A percentile compares a stretch with the other conserved stretches of the same genome.
Conservation (phyloP, 2,888 invertebrate genomes). For the Heliothis peltigera region DNA sequence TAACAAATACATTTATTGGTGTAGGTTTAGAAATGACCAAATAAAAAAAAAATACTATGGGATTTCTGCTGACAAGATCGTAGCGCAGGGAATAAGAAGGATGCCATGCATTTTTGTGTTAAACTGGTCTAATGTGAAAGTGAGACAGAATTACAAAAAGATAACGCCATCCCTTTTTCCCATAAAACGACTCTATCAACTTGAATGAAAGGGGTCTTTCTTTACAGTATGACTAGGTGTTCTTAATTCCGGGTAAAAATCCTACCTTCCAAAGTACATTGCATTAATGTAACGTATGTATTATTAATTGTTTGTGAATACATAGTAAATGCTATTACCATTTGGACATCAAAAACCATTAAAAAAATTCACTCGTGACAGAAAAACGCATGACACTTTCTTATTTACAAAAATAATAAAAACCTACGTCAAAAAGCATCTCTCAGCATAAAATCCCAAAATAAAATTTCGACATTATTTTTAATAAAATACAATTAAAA, state of each 20-base stretch:
- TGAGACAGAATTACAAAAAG: too few species aligned
- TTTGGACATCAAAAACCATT: background rate
- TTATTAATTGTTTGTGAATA: background rate
- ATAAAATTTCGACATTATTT: background rate
- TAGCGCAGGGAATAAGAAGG: background rate
- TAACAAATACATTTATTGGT: conserved; percentile 28
- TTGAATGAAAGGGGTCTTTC: too few species aligned
- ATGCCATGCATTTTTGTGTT: background rate
- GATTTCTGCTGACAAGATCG: background rate
- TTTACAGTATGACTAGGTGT: too few species aligned
- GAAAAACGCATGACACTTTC: too few species aligned
- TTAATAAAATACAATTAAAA: too few species aligned
- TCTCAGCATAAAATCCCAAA: background rate
- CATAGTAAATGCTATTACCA: background rate
- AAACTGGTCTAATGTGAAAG: too few species aligned
- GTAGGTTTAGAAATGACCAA: conserved; percentile 9
- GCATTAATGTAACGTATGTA: background rate
- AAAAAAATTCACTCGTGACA: too few species aligned
- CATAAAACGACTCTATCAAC: too few species aligned
- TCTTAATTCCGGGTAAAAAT: background rate
- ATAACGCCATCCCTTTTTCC: background rate
- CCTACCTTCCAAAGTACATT: background rate
- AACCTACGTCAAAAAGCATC: too few species aligned
- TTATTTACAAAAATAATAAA: too few species aligned
- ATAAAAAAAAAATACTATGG: conserved; percentile 11